These are phyloP conservation scores for Hyposoter didymator DNA, from an alignment of 2,888 invertebrate genomes.

Conservation along the genomic window DNA sequence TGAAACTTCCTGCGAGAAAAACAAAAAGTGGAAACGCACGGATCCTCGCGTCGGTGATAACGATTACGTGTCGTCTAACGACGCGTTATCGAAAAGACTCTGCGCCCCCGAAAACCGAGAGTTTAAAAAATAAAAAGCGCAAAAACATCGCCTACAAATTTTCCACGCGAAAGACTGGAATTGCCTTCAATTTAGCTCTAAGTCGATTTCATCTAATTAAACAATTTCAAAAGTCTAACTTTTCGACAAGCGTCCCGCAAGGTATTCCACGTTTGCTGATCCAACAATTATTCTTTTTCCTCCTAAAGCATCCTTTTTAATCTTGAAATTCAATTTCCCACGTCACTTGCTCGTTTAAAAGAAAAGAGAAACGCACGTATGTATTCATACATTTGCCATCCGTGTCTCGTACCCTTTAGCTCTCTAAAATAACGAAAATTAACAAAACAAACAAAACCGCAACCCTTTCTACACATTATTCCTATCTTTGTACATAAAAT, in stretches of 20 bases:
- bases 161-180: conserved; percentile 61
- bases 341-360: conserved; percentile 36
- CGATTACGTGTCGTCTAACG: conserved; percentile 11
- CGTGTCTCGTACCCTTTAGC: conserved; percentile 62
- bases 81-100: conserved; percentile 56
- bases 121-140: conserved; percentile 53
- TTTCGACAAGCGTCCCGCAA: not conserved
- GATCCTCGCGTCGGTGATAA: conserved; percentile 31
- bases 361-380: conserved; percentile 25
- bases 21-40: conserved; percentile 35
- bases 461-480: conserved; percentile 54
- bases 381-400: conserved; percentile 48
- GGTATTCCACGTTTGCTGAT: conserved; percentile 11
- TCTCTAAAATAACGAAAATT: conserved; percentile 52
- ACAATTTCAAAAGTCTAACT: conserved; percentile 26
- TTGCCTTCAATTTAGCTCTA: conserved; percentile 61
- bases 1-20: conserved; percentile 55
- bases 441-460: conserved; percentile 21
- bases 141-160: conserved; percentile 54
- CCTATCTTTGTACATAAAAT: conserved; percentile 65
- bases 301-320: not conserved
- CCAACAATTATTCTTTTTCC: not conserved
- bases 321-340: conserved; percentile 21
- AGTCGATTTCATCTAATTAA: conserved; percentile 54
- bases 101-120: conserved; percentile 3